phyloP scores from a whole-genome alignment of 1,140 invertebrate genomes.

The Caenorhabditis remanei region DNA sequence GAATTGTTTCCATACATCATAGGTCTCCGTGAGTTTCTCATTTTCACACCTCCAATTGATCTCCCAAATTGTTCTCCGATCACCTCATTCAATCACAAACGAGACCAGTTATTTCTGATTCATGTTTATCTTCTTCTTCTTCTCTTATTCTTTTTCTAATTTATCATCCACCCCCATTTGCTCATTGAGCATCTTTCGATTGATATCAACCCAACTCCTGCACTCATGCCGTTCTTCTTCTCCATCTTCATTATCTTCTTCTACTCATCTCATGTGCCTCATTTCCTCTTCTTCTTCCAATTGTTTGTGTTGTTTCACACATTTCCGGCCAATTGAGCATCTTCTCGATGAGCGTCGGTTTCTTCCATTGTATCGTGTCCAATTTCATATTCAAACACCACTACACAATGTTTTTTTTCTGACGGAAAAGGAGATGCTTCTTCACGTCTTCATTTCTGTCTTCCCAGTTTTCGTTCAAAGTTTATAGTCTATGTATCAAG shows the following conservation, averaged over 20 bases:
- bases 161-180: slow-evolving; percentile 27
- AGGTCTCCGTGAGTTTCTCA: too few species aligned
- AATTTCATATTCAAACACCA: slow-evolving; percentile 53
- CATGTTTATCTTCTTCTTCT: neutral
- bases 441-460: slow-evolving; percentile 8
- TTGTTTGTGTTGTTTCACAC: slow-evolving; percentile 34
- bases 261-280: neutral
- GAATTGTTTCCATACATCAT: too few species aligned
- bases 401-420: slow-evolving; percentile 11
- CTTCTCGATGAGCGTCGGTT: neutral
- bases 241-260: neutral
- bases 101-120: slow-evolving; percentile 10
- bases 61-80: neutral
- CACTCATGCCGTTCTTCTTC: neutral
- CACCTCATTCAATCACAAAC: neutral
- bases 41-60: too few species aligned
- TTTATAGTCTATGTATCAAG: neutral
- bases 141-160: neutral
- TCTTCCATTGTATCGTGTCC: slow-evolving; percentile 34
- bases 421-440: neutral
- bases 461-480: neutral
- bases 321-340: slow-evolving; percentile 49
- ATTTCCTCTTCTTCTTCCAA: too few species aligned
- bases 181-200: slow-evolving; percentile 26
- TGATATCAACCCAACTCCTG: slow-evolving; percentile 37